Percentiles rank a stretch among this genome's conserved stretches.
phyloP scores from a whole-genome alignment of 2,113 vertebrate genomes.

The Paralichthys olivaceus region DNA sequence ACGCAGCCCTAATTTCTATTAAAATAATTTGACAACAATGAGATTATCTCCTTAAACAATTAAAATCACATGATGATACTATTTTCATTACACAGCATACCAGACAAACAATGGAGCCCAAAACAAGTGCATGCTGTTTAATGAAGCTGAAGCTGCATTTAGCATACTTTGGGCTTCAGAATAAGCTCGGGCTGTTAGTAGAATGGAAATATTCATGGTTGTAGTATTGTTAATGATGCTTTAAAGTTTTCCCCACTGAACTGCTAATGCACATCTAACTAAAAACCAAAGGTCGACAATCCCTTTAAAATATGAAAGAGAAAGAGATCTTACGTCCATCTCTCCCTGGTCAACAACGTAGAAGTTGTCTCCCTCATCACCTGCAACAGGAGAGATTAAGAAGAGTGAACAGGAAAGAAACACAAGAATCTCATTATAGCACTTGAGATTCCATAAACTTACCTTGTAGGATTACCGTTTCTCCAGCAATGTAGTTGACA shows the following conservation, averaged over 20 bases:
- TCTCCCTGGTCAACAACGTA: constrained; percentile 78
- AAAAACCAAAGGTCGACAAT: not conserved
- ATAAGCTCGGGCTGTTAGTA: not conserved
- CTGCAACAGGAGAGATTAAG: constrained; percentile 14
- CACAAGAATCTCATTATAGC: not conserved
- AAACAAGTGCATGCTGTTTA: not conserved
- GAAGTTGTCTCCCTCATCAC: constrained; percentile 23
- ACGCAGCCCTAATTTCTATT: too few species aligned
- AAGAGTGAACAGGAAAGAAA: not conserved
- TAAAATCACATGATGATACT: not conserved
- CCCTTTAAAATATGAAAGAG: not conserved
- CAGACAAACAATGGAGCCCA: not conserved
- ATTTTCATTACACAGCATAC: not conserved
- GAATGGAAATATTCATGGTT: not conserved
- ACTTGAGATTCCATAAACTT: not conserved
- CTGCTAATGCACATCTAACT: not conserved
- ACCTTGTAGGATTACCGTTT: constrained; percentile 89
- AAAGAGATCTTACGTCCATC: constrained; percentile 86
- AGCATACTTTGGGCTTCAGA: not conserved
- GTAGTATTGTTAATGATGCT: not conserved
- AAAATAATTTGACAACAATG: too few species aligned
- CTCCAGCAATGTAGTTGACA: constrained; percentile 91
- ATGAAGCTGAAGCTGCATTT: not conserved
- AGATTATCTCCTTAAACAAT: not conserved
- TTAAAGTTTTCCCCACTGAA: constrained; percentile 1